Percentiles rank a stretch among this genome's conserved stretches.
These are phyloP conservation scores for Poliocrania exsul DNA, from an alignment of 2,797 vertebrate species.

Conservation along the genomic window DNA sequence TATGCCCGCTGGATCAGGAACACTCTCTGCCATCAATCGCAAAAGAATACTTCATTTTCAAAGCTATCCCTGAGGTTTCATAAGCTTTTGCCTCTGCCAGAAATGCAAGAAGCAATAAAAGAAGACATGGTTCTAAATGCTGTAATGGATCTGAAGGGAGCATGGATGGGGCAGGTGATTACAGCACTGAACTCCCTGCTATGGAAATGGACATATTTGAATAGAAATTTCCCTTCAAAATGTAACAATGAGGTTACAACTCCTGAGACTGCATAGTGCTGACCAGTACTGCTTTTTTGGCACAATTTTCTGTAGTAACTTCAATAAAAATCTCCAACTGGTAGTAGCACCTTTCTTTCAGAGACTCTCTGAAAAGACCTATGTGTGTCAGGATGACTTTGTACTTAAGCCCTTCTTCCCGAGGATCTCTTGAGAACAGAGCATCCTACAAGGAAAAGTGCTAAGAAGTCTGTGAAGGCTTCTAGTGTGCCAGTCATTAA, in stretches of 20 bases:
- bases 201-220: constrained; percentile 16
- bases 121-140: constrained; percentile 58
- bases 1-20: constrained; percentile 53
- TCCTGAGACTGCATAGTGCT: constrained; percentile 3
- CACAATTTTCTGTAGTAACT: background rate
- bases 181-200: constrained; percentile 31
- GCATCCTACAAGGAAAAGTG: background rate
- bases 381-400: background rate
- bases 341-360: background rate
- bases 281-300: background rate
- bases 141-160: constrained; percentile 49
- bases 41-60: constrained; percentile 58
- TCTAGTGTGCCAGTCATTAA: background rate
- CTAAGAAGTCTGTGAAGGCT: background rate
- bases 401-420: background rate
- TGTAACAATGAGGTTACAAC: constrained; percentile 39
- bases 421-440: background rate
- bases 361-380: background rate
- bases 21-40: background rate
- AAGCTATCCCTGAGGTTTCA: constrained; percentile 50
- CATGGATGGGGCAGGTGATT: constrained; percentile 47
- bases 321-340: background rate
- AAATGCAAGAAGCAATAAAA: constrained; percentile 73
- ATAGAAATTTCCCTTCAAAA: constrained; percentile 48
- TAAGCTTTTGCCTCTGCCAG: constrained; percentile 68